Evolutionary conservation across 2,888 invertebrate genomes (phyloP).

Genomic region (Synergus umbraculus): DNA sequence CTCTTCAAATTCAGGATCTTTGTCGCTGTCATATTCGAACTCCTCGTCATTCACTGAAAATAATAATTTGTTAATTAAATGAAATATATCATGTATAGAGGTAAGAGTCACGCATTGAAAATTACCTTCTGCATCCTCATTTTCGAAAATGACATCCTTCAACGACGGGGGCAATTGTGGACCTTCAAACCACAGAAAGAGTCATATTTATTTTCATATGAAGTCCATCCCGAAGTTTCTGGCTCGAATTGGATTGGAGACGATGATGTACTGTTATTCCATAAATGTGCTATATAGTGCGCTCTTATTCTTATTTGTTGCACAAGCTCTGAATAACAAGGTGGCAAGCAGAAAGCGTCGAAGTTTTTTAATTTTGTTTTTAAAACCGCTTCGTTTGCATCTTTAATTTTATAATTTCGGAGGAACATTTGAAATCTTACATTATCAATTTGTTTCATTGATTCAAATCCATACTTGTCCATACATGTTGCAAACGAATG

Average conservation of each 20-base stretch:
- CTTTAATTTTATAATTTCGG: too few species aligned
- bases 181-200: conserved; percentile 62
- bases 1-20: not conserved
- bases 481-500: too few species aligned
- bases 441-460: too few species aligned
- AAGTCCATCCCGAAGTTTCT: conserved; percentile 53
- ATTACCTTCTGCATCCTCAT: not conserved
- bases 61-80: not conserved
- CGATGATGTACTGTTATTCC: conserved; percentile 55
- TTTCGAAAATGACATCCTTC: conserved; percentile 37
- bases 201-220: conserved; percentile 50
- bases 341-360: too few species aligned
- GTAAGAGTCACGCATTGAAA: not conserved
- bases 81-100: not conserved
- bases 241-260: conserved; percentile 44
- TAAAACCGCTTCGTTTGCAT: too few species aligned
- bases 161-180: conserved; percentile 58
- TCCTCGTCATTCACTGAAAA: not conserved
- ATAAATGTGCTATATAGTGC: conserved; percentile 56
- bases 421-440: too few species aligned
- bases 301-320: too few species aligned
- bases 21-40: not conserved
- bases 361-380: too few species aligned
- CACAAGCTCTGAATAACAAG: too few species aligned
- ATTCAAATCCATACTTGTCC: too few species aligned